Base-by-base conservation (phyloP, 2,797 vertebrate species). In the Macrochelys suwanniensis region DNA sequence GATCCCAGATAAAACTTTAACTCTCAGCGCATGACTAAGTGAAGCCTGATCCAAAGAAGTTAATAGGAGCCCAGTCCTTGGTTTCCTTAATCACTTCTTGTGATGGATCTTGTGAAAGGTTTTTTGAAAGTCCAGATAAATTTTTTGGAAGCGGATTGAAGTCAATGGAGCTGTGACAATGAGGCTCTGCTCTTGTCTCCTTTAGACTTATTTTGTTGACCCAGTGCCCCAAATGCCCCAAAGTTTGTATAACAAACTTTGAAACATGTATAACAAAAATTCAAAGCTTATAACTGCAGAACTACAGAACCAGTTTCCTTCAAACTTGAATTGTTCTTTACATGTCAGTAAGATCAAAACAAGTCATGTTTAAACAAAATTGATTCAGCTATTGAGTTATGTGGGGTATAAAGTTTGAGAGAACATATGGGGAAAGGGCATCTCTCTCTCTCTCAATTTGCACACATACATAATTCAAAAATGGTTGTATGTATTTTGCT, bases 331-430 rank as follows among this genome's bases (percentile, higher is more conserved):
- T 94, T 94, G 23, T 92, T 97, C 84, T 77, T 47, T 94, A 77
- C 93, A 84, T 88, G 80, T 85, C 92, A 89, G 8, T 92, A 76
- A 92, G 84, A 94, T 86, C 88, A 89, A 96, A 97, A 53, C 33
- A 94, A 93, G 88, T 84, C 42, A 87, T 89, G 65, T 92, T 94
- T 90, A 89, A 96, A 95, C 74, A 91, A 93, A 93, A 94, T 92
- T 94, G 89, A n/a, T 94, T 96, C 65, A 31, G 33, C 84, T 92
- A 80, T 94, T 84, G 82, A 82, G 5, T 86, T 82, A 47, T 47
- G 49, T 33, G 31, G 45, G 59, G 79, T 51, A 82, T 61, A 61
- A 42, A 59, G 23, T 94, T 94, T 80, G n/a, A 84, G 78, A 82
- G 80, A 97, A 90, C 87, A 92, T 85, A 91, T 50, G 80, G 90